Base-by-base conservation (phyloP, 2,888 invertebrate species). In the Syritta pipiens region DNA sequence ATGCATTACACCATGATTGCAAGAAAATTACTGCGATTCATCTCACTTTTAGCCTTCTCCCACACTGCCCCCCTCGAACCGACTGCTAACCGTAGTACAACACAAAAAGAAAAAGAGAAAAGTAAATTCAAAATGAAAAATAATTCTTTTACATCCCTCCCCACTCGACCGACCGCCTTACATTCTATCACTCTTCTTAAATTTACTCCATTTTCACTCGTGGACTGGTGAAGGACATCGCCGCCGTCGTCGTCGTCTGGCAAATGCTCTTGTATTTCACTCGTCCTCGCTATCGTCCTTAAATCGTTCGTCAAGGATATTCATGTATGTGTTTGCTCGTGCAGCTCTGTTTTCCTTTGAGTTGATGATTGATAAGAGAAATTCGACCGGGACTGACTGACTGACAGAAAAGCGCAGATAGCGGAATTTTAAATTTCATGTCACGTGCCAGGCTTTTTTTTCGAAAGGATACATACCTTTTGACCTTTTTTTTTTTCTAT, bases 281-380 rank as follows among this genome's bases (percentile, higher is more conserved):
- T 57, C 9, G 22, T 40, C 30, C 48, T 28, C 22, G 40, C 46
- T 48, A 14, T 57, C 9, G 22, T 40, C 30, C 48, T 28, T 30
- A 48, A 57, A 28, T 57, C 14, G 48, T 57, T 40, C 67, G 46
- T 48, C 40, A 68, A 48, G 28, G 57, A 57, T 67, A 67, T 67
- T 67, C n/a, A n/a, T n/a, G n/a, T 57, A 57, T 67, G 28, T 67
- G 48, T 40, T 68, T 57, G 57, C 57, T 48, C 67, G 57, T 68
- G 40, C 40, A 57, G 30, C 57, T 28, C 26, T 26, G 19, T 32
- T 53, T 57, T 28, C 9, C 26, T 14, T 12, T 17, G 14, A 37
- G 26, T 48, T 67, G 48, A 40, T 68, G 67, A 57, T 68, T 68
- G 40, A 57, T 68, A 57, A 28, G 49, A n/a, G n/a, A 55, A 40